phyloP scores from a whole-genome alignment of 2,888 invertebrate genomes.

The Ennomos fuscantarius region DNA sequence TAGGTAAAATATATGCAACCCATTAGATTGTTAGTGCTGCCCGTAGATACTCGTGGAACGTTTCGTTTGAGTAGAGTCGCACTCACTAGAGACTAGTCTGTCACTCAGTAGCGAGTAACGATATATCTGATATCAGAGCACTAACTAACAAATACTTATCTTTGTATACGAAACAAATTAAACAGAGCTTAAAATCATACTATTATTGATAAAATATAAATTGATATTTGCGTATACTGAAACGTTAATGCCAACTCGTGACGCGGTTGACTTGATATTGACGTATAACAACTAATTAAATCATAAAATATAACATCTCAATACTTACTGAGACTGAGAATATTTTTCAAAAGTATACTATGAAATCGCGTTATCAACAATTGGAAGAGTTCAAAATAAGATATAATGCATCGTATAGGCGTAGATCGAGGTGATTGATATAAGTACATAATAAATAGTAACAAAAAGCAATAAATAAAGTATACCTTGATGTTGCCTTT shows the following conservation, averaged over 20 bases:
- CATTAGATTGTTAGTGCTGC: slow-evolving; percentile 78
- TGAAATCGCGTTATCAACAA: slow-evolving; percentile 50
- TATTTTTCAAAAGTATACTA: slow-evolving; percentile 59
- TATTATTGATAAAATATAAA: slow-evolving; percentile 63
- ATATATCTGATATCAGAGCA: slow-evolving; percentile 56
- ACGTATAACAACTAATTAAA: slow-evolving; percentile 25
- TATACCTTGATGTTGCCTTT: slow-evolving; percentile 85
- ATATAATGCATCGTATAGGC: slow-evolving; percentile 65
- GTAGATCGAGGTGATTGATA: slow-evolving; percentile 80
- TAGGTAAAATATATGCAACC: slow-evolving; percentile 81
- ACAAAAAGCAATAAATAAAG: slow-evolving; percentile 84
- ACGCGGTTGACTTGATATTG: slow-evolving; percentile 39
- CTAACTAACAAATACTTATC: slow-evolving; percentile 73
- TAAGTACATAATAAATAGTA: slow-evolving; percentile 79
- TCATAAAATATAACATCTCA: slow-evolving; percentile 34
- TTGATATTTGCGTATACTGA: slow-evolving; percentile 65
- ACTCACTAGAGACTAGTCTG: slow-evolving; percentile 75
- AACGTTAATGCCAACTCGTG: slow-evolving; percentile 46
- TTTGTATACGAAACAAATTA: slow-evolving; percentile 83
- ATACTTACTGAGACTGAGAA: slow-evolving; percentile 66
- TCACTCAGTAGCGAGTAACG: slow-evolving; percentile 54
- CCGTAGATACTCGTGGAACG: slow-evolving; percentile 65
- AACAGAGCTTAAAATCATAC: slow-evolving; percentile 80
- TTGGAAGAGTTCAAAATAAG: slow-evolving; percentile 69
- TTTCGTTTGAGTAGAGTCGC: slow-evolving; percentile 61